Evolutionary conservation across 1,140 invertebrate species (phyloP).

Genomic region (Scaptodrosophila lebanonensis): DNA sequence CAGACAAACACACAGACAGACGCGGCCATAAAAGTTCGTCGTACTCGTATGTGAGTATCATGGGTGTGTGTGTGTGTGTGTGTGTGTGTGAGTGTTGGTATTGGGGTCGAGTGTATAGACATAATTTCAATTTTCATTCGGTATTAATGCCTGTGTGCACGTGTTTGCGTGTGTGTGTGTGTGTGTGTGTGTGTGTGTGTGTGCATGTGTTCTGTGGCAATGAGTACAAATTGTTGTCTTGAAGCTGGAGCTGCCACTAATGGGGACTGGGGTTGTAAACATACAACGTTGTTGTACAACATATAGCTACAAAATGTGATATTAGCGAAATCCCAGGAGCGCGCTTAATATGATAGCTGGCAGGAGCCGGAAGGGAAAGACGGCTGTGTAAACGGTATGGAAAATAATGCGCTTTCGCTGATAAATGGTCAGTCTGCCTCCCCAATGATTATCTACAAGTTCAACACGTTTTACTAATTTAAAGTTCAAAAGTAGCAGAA

Average conservation of each 20-base stretch:
- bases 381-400: too few relatives aligned
- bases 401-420: too few relatives aligned
- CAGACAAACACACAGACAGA: constrained; percentile 30
- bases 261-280: constrained; percentile 2
- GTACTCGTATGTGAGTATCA: background rate
- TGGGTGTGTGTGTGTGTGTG: background rate
- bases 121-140: constrained; percentile 75
- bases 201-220: constrained; percentile 16
- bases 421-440: too few relatives aligned
- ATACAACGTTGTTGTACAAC: constrained; percentile 47
- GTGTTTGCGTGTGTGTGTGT: constrained; percentile 28
- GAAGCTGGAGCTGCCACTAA: constrained; percentile 22
- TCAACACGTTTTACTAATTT: too few relatives aligned
- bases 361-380: constrained; percentile 40
- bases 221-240: constrained; percentile 56
- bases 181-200: constrained; percentile 11
- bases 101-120: constrained; percentile 39
- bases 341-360: constrained; percentile 64
- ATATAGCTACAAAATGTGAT: constrained; percentile 69
- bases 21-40: constrained; percentile 46
- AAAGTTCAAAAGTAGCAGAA: too few relatives aligned
- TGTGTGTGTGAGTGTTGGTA: constrained; percentile 13
- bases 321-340: constrained; percentile 72
- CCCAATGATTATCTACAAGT: too few relatives aligned
- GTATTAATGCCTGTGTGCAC: constrained; percentile 57